Base-by-base conservation (phyloP, 2,113 vertebrate species). In the Ovis canadensis region DNA sequence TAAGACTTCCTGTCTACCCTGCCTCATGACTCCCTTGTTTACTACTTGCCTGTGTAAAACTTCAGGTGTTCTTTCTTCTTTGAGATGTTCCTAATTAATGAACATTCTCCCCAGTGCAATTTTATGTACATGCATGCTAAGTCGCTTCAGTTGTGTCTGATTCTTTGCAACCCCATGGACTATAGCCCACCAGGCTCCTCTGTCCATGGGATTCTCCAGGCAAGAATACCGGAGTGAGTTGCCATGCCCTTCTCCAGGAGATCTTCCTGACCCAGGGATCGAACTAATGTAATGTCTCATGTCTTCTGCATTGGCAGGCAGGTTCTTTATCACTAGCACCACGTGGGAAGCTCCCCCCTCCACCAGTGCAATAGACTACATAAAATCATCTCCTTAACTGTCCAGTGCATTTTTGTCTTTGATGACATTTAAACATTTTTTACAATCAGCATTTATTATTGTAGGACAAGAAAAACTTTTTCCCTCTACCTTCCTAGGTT, bases 371-470 rank as follows among this genome's bases (percentile, higher is more conserved):
- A 50, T 36, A 57, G 54, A 21, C 57, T 92, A 60, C 85, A 64
- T 67, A 94, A 95, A 94, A 71, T 81, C 19, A 91, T 33, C 77
- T 91, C 82, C 83, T 95, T 60, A 80, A 84, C 64, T 87, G 40
- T 48, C 45, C 31, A 48, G 43, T 43, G n/a, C 15, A 48, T 77
- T 91, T 67, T 83, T 96, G 50, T 83, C 62, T 88, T 93, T 52
- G 17, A 64, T 50, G 50, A 48, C 31, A 50, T 82, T 86, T 89
- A 81, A 17, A 27, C 78, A 48, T 25, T 40, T 67, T 94, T 81
- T 62, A 54, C 9, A 77, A 50, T 96, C 59, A 74, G 50, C 33
- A 36, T 86, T 71, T 90, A 48, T 87, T 92, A 67, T 82, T 48
- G 0, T 48, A 92, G 33, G 33, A 27, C 16, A 87, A 14, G 50